Conservation (phyloP, 23 tunicate genomes). For the Pegea sp. region DNA sequence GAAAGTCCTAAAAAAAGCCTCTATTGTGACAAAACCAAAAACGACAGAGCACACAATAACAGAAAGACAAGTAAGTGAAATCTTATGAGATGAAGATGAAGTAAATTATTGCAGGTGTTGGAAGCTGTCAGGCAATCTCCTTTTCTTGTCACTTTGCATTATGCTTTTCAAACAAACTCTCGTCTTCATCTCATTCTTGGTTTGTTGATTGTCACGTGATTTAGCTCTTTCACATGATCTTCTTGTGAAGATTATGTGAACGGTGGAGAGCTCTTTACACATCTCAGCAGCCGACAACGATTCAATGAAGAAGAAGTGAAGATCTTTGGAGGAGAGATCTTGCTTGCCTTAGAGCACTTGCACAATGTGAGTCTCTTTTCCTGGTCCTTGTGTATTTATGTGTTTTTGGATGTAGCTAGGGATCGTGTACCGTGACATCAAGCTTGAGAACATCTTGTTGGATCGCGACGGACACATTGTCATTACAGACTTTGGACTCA, state of each 20-base stretch:
- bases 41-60: slow-evolving; percentile 93
- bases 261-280: slow-evolving; percentile 91
- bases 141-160: slow-evolving; percentile 73
- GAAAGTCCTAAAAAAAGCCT: slow-evolving; percentile 87
- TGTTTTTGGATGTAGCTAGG: slow-evolving; percentile 28
- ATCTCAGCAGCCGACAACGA: slow-evolving; percentile 45
- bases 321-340: slow-evolving; percentile 57
- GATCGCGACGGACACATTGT: slow-evolving; percentile 85
- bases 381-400: not conserved
- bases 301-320: slow-evolving; percentile 63
- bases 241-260: slow-evolving; percentile 58
- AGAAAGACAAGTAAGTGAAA: slow-evolving; percentile 55
- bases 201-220: not conserved
- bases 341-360: slow-evolving; percentile 74
- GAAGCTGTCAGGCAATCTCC: slow-evolving; percentile 91
- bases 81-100: not conserved
- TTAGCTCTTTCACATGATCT: not conserved
- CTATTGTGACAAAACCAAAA: slow-evolving; percentile 67
- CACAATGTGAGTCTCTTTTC: slow-evolving; percentile 35
- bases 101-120: slow-evolving; percentile 27
- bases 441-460: slow-evolving; percentile 69
- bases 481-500: slow-evolving; percentile 78
- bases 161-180: slow-evolving; percentile 88
- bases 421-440: slow-evolving; percentile 72
- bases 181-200: slow-evolving; percentile 69